A percentile compares a stretch with the other conserved stretches of the same genome.
Conservation (phyloP, 1,140 invertebrate species). For the Anthonomus grandis region DNA sequence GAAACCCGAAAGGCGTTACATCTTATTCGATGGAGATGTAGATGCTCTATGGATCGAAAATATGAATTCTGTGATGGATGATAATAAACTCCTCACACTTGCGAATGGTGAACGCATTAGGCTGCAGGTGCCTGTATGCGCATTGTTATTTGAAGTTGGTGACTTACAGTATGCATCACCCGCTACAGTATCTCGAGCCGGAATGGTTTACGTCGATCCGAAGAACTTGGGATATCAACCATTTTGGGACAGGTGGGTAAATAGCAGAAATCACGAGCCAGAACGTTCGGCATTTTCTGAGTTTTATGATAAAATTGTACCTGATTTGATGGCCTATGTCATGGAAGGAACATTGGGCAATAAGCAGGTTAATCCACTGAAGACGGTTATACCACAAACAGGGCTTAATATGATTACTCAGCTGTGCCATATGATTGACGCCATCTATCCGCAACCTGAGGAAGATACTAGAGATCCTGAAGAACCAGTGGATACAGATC, state of each 20-base stretch:
- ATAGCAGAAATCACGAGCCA: constrained; percentile 49
- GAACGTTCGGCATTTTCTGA: constrained; percentile 57
- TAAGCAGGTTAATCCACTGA: constrained; percentile 69
- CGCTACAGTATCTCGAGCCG: constrained; percentile 84
- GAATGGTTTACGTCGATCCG: constrained; percentile 92
- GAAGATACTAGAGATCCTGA: constrained; percentile 50
- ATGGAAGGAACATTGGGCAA: constrained; percentile 72
- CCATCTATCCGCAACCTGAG: constrained; percentile 52
- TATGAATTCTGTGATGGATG: constrained; percentile 96
- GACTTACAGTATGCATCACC: constrained; percentile 88
- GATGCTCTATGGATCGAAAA: constrained; percentile 94
- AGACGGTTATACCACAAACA: constrained; percentile 78
- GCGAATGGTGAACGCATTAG: constrained; percentile 88
- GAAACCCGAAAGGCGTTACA: constrained; percentile 69
- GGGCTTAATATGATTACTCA: constrained; percentile 83
- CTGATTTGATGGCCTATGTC: constrained; percentile 67
- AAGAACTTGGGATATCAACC: constrained; percentile 84
- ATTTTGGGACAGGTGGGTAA: constrained; percentile 80
- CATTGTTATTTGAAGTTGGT: constrained; percentile 85
- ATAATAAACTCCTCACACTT: constrained; percentile 84
- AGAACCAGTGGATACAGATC: constrained; percentile 53
- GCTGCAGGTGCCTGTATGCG: constrained; percentile 73
- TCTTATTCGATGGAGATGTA: constrained; percentile 90
- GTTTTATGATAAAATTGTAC: constrained; percentile 73
- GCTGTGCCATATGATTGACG: constrained; percentile 77